A percentile compares a stretch with the other conserved stretches of the same genome.
These are phyloP conservation scores for Calyptomena viridis DNA, from an alignment of 2,113 vertebrate species.

Conservation along the genomic window DNA sequence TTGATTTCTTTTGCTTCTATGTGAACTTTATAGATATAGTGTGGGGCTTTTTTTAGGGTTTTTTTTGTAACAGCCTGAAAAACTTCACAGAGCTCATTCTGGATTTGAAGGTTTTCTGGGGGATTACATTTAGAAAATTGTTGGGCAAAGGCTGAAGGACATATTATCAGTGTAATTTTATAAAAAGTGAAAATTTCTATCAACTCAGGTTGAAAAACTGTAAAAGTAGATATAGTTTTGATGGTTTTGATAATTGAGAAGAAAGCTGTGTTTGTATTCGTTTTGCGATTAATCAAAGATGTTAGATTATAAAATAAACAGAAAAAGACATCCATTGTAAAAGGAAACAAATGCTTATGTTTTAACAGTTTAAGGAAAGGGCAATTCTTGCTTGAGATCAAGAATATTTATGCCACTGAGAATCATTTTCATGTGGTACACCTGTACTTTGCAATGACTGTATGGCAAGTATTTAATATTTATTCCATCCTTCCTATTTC, in stretches of 20 bases:
- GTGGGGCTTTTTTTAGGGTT: background rate
- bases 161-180: background rate
- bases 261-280: background rate
- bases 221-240: background rate
- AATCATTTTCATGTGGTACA: background rate
- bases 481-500: slow-evolving; percentile 11
- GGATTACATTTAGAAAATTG: background rate
- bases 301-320: background rate
- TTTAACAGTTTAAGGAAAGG: background rate
- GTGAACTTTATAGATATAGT: background rate
- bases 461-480: background rate
- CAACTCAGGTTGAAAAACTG: background rate
- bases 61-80: background rate
- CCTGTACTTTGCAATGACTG: background rate
- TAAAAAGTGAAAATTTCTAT: background rate
- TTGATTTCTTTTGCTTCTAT: background rate
- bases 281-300: background rate
- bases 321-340: background rate
- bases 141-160: background rate
- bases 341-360: background rate
- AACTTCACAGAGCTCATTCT: background rate
- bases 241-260: background rate
- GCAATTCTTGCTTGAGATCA: background rate
- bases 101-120: background rate
- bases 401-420: background rate